Evolutionary conservation across 2,113 vertebrate genomes (phyloP), one percentile per base, ranked within the genome.

Genomic region (Clarias magur): DNA sequence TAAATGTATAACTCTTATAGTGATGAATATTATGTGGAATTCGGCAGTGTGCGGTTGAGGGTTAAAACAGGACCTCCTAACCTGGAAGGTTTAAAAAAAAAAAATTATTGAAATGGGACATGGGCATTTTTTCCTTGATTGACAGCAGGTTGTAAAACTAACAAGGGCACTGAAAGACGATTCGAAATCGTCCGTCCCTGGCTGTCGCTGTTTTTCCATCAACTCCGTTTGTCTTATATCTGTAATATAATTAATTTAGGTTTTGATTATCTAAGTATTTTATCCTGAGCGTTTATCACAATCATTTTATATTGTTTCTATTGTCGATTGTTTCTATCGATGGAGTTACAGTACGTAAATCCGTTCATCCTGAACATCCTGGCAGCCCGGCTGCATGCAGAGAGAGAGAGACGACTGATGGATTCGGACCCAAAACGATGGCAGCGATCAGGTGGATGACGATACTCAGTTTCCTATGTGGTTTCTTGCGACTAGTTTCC

Each of bases 261-360:
- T 68, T 70, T 76, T 80, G 12, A 63, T 56, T 68, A 81, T 57
- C 27, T 4, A 12, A 56, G 2, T 25, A 65, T 30, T 81, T 59
- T 85, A 85, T 76, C 56, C 67, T 19, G 38, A 60, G 85, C 67
- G 85, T 73, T 54, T 27, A 56, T 86, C 63, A 82, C 85, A 86
- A 86, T 86, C 85, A 73, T 86, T 60, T 57, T 53, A 67, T 82
- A 34, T 73, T 48, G 34, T 72, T 56, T 48, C 48, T 48, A 48
- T 48, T 81, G 34, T 78, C 34, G 34, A 38, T 38, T 1, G 79
- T 48, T 65, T 62, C 12, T 38, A 25, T 80, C 59, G 30, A 70
- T 38, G 53, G 78, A 59, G 48, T 53, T 82, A 19, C 34, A 38
- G 34, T 38, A 38, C 48, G 42, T 59, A 85, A 63, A 85, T 62